Evolutionary conservation across 2,888 invertebrate genomes (phyloP), one percentile per base, ranked within the genome.

Genomic region (Microctonus aethiopoides): DNA sequence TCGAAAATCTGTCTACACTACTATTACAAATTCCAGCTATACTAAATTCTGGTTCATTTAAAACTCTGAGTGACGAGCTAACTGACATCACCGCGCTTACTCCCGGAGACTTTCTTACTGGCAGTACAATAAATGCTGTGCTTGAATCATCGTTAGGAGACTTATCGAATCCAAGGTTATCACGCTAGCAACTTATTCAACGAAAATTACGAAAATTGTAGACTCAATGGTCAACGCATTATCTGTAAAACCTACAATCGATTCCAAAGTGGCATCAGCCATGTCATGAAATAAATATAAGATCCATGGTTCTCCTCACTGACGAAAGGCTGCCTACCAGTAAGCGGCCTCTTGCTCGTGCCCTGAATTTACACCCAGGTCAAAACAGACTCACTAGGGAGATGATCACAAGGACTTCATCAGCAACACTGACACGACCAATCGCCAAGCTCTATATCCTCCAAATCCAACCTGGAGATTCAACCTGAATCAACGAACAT

Each of bases 71-170:
- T 1, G 64, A 71, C 5, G 78, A 76, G 57, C 68, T 76, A 1
- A 60, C 71, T 5, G 77, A 77, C 22, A 22, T 64, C 6, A 70
- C 72, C 9, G 76, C 75, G 1, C 66, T 82, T 3, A 80, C 80
- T 1, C 81, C 80, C 11, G 80, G 77, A 10, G 81, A 83, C 68
- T 80, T 82, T 64, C 68, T 83, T 1, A 71, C 78, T 7, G 79
- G 76, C 6, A 29, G 51, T 32, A 61, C 80, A 0, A 68, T 78
- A 1, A 57, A 39, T 6, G 36, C 60, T 0, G 54, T 79, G 0
- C 77, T 80, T 7, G 76, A 76, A 51, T 76, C 79, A 2, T 51
- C 71, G 4, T 29, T 81, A 0, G 11, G 46, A 0, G 74, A 80
- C 2, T 2, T 74, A 3, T 78, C 11, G 0, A 20, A 54, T 1